Base-by-base conservation (phyloP, 2,113 vertebrate species). In the Petaurus breviceps region DNA sequence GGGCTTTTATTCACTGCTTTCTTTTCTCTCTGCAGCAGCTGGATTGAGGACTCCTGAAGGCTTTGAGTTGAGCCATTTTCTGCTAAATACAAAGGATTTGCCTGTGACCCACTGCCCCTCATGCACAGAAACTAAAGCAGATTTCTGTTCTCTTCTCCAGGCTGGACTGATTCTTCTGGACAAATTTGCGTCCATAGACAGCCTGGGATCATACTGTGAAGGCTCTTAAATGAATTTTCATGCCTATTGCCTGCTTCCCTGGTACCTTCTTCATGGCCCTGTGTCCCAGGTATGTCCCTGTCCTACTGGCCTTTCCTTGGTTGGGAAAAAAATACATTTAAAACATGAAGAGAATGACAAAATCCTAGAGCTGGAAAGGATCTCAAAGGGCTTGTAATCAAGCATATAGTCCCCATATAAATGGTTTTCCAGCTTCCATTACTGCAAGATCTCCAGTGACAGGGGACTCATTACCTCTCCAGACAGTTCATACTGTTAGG, bases 11-110 rank as follows among this genome's bases (percentile, higher is more conserved):
- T 43, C 8, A 19, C 8, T 84, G 68, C n/a, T 84, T 84, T 84
- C 68, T 84, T 84, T 84, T 84, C 68, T 84, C n/a, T 84, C 68
- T 84, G 68, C 68, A 84, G 68, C 68, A 84, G 68, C 68, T 84
- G n/a, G 68, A 84, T 84, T 84, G 68, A 84, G 68, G n/a, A 84
- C n/a, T 84, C 68, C 68, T 84, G 68, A 84, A 84, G 7, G n/a
- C 68, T 84, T 84, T 23, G 68, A 23, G 68, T 43, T 84, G 68
- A 84, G n/a, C 68, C 68, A 84, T 84, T 84, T 77, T 84, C n/a
- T 43, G 68, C 68, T 84, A 84, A 5, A 84, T 84, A 84, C 68
- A 84, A 84, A 84, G n/a, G 68, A 84, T 84, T 84, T 84, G n/a
- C 37, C n/a, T 84, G 68, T 84, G 68, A 84, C 68, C n/a, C 68